These are phyloP conservation scores for Paramormyrops hopkinsi DNA, from an alignment of 2,797 vertebrate species.

Conservation along the genomic window DNA sequence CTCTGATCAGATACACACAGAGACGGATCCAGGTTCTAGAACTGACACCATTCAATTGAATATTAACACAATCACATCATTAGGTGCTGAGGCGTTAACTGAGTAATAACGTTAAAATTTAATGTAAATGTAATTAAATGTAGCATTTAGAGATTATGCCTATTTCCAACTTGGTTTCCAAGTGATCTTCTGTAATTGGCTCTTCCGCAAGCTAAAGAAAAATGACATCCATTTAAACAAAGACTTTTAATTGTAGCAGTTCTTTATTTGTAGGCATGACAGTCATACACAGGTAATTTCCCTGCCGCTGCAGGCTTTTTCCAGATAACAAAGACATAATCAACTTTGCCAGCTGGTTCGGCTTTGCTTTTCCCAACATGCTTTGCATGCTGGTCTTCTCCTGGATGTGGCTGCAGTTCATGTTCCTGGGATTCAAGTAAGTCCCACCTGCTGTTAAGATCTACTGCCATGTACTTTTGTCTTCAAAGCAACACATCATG, in stretches of 20 bases:
- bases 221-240: neutral
- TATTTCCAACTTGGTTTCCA: neutral
- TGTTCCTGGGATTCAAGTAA: slow-evolving; percentile 85
- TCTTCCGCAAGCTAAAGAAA: neutral
- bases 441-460: neutral
- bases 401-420: slow-evolving; percentile 80
- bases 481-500: neutral
- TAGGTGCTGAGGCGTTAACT: neutral
- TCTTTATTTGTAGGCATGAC: neutral
- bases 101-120: neutral
- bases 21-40: neutral
- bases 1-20: neutral
- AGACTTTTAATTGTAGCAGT: neutral
- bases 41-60: neutral
- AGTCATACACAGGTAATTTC: neutral
- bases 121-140: neutral
- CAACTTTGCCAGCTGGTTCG: slow-evolving; percentile 92
- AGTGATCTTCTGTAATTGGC: neutral
- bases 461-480: neutral
- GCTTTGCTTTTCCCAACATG: slow-evolving; percentile 80
- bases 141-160: neutral
- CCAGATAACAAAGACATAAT: slow-evolving; percentile 58
- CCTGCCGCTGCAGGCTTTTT: neutral
- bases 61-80: neutral
- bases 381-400: slow-evolving; percentile 67